Base-by-base conservation (phyloP, 1,140 invertebrate genomes). In the Drosophila tsacasi region DNA sequence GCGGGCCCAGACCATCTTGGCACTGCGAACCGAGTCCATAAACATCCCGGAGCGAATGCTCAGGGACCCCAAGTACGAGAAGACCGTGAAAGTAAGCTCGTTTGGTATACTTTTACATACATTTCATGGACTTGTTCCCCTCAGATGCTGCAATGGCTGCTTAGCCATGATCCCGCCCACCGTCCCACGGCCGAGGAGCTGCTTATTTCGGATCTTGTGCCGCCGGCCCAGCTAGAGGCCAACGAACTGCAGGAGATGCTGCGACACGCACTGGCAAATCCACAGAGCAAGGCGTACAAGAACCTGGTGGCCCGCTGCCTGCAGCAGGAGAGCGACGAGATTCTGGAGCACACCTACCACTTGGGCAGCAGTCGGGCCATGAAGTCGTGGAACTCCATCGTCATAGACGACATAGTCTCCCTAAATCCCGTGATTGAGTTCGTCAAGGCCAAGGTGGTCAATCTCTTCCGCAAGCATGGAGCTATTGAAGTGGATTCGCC, bases 141-240 rank as follows among this genome's bases (percentile, higher is more conserved):
- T 4, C 6, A 93, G 91, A 87, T 93, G 57, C 66, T 93, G 0
- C 87, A 95, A 59, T 98, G 96, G 96, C 93, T 99, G 39, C 93
- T 99, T 30, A 96, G 96, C 91, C 97, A 99, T 85, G 97, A 99
- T 93, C 95, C 97, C 1, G 95, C 94, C 58, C 94, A 95, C 76
- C 94, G 98, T 23, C 98, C 98, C 0, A 97, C 97, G 1, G 96
- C 97, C 12, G 94, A 95, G 66, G 97, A 99, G 92, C 93, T 99
- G 15, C 93, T 99, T 7, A 94, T 95, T 52, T 98, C 97, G 1
- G 95, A 97, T 64, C 95, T 96, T 75, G 93, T 99, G 9, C 98
- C 98, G 6, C 96, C 91, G 1, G 87, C 91, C 8, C 87, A 91
- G 52, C 94, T 97, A 40, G 97, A 98, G 93, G 97, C 98, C 83